A percentile compares a stretch with the other conserved stretches of the same genome.
Conservation (phyloP, 1,140 invertebrate genomes). For the Mercenaria mercenaria region DNA sequence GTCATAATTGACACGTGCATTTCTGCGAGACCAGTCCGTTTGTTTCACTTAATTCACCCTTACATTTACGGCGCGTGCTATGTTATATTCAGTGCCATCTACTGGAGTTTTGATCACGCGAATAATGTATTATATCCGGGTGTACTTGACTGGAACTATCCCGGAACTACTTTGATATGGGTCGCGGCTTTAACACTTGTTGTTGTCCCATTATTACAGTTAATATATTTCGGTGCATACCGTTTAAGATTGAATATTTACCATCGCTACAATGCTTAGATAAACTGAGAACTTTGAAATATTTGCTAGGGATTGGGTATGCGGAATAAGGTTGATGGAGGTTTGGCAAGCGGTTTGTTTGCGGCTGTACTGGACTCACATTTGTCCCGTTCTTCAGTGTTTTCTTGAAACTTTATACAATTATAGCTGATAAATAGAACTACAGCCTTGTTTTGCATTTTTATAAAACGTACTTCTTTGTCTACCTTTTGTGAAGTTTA, state of each 20-base stretch:
- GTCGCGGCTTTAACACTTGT: constrained; percentile 66
- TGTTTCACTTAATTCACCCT: constrained; percentile 75
- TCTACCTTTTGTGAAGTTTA: too few species aligned
- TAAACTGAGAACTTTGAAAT: too few species aligned
- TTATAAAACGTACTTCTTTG: too few species aligned
- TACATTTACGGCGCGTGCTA: constrained; percentile 75
- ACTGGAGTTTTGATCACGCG: constrained; percentile 73
- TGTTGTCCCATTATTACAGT: constrained; percentile 72
- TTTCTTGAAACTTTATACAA: too few species aligned
- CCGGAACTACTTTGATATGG: constrained; percentile 65
- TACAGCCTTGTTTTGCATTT: too few species aligned
- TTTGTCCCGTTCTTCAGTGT: too few species aligned
- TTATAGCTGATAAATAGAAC: too few species aligned
- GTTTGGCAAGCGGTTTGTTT: too few species aligned
- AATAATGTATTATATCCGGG: constrained; percentile 75
- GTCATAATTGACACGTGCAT: constrained; percentile 73
- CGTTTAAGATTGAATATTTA: constrained; percentile 54
- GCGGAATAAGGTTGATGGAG: too few species aligned
- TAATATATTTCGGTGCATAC: constrained; percentile 68
- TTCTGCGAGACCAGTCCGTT: constrained; percentile 73
- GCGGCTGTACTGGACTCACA: too few species aligned
- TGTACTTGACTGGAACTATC: constrained; percentile 80
- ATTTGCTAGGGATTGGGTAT: too few species aligned
- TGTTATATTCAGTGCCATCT: constrained; percentile 75
- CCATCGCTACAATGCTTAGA: too few species aligned